Base-by-base conservation (phyloP, 1,140 invertebrate species). In the Heliconius eleuchia region DNA sequence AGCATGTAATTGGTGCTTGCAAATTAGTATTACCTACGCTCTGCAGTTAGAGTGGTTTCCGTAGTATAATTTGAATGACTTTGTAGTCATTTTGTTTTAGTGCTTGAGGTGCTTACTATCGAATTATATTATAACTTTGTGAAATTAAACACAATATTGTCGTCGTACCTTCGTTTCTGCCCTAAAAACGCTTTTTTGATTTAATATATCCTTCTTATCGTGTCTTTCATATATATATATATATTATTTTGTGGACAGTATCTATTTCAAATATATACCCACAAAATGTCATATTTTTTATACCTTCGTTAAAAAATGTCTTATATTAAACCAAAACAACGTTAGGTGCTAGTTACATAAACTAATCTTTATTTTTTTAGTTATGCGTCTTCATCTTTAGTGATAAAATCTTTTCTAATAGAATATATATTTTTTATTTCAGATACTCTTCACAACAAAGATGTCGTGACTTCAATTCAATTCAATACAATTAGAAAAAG, bases 1-100 rank as follows among this genome's bases (percentile, higher is more conserved):
- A 30, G 37, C 77, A 73, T 52, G 37, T 81, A 73, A 83, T 83
- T 81, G 50, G 19, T 27, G 27, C 80, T 81, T 74, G 71, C 46
- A 75, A 76, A 79, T 79, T 46, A 42, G 42, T 46, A 13, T 46
- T 16, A 46, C 42, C 42, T 46, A 16, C 0, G 3, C 13, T 46
- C 13, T 71, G 57, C 27, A 11, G 37, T 27, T 27, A 66, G 60
- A 66, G 9, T 30, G 23, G 60, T 66, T 66, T 66, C 60, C 60
- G 27, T 66, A 30, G 13, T 27, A 27, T 27, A 11, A 66, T 66
- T 66, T 66, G 23, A 66, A 18, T 3, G 27, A 30, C 4, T 66
- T 13, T 23, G 55, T 57, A 23, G 5, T 27, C 7, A 23, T 23
- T 57, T 23, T 57, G 55, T 60, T 11, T 27, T 66, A 9, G 23